Conservation (phyloP, 2,797 vertebrate species). For the Sylvilagus floridanus region DNA sequence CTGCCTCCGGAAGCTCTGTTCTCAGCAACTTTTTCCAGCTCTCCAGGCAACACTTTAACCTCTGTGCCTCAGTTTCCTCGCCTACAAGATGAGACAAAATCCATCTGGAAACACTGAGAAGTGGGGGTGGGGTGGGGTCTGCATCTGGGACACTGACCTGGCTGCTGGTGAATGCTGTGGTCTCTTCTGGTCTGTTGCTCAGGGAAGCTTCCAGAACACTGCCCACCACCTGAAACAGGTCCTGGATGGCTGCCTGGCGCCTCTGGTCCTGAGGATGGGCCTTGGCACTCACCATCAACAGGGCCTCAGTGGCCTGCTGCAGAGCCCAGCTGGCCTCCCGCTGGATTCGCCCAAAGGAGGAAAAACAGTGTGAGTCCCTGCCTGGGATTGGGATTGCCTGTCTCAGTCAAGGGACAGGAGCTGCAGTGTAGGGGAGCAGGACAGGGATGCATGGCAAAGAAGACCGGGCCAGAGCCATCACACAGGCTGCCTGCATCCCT, state of each 20-base stretch:
- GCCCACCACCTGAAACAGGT: slow-evolving; percentile 92
- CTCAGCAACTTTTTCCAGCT: background rate
- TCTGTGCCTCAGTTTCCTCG: background rate
- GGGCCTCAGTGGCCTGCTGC: slow-evolving; percentile 90
- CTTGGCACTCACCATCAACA: slow-evolving; percentile 87
- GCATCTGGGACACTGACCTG: slow-evolving; percentile 46
- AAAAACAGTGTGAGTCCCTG: background rate
- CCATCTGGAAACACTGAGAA: background rate
- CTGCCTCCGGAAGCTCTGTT: background rate
- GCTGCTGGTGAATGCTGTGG: slow-evolving; percentile 61
- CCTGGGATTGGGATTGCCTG: background rate
- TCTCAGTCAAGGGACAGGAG: background rate
- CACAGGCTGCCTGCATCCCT: background rate
- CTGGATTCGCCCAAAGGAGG: slow-evolving; percentile 83
- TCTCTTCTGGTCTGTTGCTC: slow-evolving; percentile 79
- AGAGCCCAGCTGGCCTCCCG: slow-evolving; percentile 90
- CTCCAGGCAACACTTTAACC: background rate
- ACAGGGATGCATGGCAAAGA: background rate
- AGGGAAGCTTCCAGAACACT: slow-evolving; percentile 91
- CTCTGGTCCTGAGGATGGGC: slow-evolving; percentile 84
- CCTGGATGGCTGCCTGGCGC: slow-evolving; percentile 87
- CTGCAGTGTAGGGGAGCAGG: background rate
- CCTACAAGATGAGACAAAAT: background rate
- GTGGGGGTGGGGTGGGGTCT: background rate
- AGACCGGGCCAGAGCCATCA: accelerated